Evolutionary conservation across 2,113 vertebrate species (phyloP), one percentile per base, ranked within the genome.

Genomic region (Heterotis niloticus): DNA sequence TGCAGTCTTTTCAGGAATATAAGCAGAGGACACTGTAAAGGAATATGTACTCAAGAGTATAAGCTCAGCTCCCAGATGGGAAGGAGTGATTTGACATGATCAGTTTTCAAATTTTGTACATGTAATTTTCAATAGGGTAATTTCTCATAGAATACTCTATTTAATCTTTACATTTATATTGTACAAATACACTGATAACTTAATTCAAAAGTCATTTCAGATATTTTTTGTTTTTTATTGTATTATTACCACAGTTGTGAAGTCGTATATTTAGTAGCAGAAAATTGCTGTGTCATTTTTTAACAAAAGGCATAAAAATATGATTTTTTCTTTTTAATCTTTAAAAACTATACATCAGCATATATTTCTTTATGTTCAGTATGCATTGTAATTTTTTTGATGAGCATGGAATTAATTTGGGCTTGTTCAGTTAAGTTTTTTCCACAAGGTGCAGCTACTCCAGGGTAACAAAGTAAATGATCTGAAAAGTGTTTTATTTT

Each of bases 401-500:
- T 59, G 14, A 74, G 34, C 2, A 44, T 44, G 34, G 34, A 23
- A 24, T 57, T 28, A 74, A 16, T 18, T 17, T 74, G 23, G 20
- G n/a, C 57, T 26, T 9, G 72, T 74, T 74, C 56, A 74, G n/a
- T 74, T 26, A 59, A 69, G 54, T 74, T 51, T 28, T 23, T 28
- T 44, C 7, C 2, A 44, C 34, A 44, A 44, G 2, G 7, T 44
- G 34, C 34, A 44, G 34, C 3, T 44, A 44, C 34, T 44, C 34
- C 34, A 44, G 34, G 7, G 34, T 44, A 72, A 20, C 23, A 34
- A 24, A 54, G 44, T 23, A 51, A 72, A 34, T 23, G 1, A 24
- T 72, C 52, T 16, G 54, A 72, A 24, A 72, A 54, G 18, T 62
- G 59, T 72, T 71, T 51, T 72, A 72, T 72, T 72, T 20, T 54